phyloP scores from a whole-genome alignment of 2,113 vertebrate species.

The Antennarius striatus region DNA sequence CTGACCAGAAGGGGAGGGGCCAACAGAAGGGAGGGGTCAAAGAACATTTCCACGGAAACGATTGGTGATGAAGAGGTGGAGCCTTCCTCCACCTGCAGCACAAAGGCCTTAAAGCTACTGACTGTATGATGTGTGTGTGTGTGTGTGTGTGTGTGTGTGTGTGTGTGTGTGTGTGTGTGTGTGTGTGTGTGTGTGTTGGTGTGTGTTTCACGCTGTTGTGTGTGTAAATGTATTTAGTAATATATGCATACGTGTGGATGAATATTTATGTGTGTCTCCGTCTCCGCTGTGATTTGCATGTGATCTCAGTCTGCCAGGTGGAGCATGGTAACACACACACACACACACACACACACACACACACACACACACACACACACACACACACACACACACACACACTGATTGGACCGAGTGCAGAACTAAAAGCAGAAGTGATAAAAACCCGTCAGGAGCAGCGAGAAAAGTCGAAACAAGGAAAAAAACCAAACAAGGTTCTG shows the following conservation, averaged over 20 bases:
- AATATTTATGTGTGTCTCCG: constrained; percentile 70
- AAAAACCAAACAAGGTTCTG: no score
- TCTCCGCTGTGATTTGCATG: constrained; percentile 70
- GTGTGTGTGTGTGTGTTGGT: constrained; percentile 12
- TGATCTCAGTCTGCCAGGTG: constrained; percentile 62
- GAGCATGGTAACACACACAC: constrained; percentile 32
- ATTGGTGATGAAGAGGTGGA: no score
- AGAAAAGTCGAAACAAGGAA: no score
- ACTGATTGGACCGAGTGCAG: neutral
- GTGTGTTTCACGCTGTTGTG: constrained; percentile 1
- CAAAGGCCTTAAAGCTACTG: constrained; percentile 11
- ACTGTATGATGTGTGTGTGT: no score
- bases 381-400: constrained; percentile 9
- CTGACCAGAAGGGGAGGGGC: constrained; percentile 68
- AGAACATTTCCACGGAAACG: no score
- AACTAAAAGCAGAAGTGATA: no score
- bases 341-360: constrained; percentile 15
- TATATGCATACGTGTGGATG: constrained; percentile 58
- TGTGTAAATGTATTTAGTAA: constrained; percentile 44
- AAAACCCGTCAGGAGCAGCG: no score
- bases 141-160: no score
- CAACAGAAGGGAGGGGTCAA: neutral
- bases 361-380: constrained; percentile 26
- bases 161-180: no score
- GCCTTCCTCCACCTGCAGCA: no score